Percentiles rank a stretch among this genome's conserved stretches.
phyloP scores from a whole-genome alignment of 1,140 invertebrate species.

The Musca domestica region DNA sequence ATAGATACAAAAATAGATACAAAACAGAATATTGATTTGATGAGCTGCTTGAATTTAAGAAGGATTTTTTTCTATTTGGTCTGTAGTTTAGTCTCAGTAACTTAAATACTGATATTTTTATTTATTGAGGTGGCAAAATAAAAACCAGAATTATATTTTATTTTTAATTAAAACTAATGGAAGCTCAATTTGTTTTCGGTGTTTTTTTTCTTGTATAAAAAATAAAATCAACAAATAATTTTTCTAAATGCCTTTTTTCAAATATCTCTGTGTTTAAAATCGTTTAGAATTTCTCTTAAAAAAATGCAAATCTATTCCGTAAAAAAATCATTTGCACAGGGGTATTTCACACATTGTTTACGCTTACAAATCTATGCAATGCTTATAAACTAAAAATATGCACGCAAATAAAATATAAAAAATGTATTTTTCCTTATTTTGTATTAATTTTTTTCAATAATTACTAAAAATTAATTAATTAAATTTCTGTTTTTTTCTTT shows the following conservation, averaged over 20 bases:
- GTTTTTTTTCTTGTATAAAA: not conserved
- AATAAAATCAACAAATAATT: too few relatives aligned
- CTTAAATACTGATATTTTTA: not conserved
- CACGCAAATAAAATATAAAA: not conserved
- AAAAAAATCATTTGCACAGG: not conserved
- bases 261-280: not conserved
- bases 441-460: not conserved
- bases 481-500: constrained; percentile 3
- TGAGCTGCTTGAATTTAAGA: too few relatives aligned
- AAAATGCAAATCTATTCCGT: not conserved
- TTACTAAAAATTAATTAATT: constrained; percentile 3
- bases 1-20: too few relatives aligned
- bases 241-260: constrained; percentile 5
- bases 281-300: not conserved
- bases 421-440: not conserved
- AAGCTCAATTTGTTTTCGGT: constrained; percentile 6
- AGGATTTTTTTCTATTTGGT: too few relatives aligned
- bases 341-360: not conserved
- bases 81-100: too few relatives aligned
- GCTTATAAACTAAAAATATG: too few relatives aligned
- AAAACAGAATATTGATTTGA: too few relatives aligned
- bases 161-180: constrained; percentile 13
- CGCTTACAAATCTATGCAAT: too few relatives aligned
- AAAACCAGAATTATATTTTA: not conserved
- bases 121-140: too few relatives aligned